These are phyloP conservation scores for Coenonympha arcania DNA, from an alignment of 2,888 invertebrate genomes.

Conservation along the genomic window DNA sequence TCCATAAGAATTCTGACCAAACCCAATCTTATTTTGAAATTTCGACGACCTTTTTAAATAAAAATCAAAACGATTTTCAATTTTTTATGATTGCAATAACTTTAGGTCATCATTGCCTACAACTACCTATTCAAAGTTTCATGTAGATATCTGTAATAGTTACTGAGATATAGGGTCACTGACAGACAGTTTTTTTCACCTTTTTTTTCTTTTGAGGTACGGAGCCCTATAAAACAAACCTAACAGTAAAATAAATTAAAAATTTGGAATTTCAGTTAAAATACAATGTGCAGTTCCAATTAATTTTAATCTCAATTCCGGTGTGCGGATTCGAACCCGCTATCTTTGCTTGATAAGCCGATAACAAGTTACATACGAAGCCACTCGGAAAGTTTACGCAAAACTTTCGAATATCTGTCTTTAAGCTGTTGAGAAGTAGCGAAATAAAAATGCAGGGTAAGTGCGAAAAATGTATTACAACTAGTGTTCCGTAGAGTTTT, in stretches of 20 bases:
- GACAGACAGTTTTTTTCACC: too few species aligned
- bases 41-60: too few species aligned
- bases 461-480: neutral
- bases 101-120: too few species aligned
- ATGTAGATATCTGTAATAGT: too few species aligned
- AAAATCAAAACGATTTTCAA: too few species aligned
- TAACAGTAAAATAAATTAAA: neutral
- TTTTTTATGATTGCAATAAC: too few species aligned
- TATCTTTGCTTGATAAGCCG: conserved; percentile 7
- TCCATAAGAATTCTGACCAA: too few species aligned
- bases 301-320: conserved; percentile 1
- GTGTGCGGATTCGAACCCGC: neutral
- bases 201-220: too few species aligned
- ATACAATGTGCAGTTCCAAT: neutral
- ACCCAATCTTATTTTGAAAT: too few species aligned
- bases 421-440: neutral
- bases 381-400: neutral
- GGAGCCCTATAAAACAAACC: too few species aligned
- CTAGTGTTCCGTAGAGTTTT: neutral
- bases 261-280: neutral
- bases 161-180: too few species aligned
- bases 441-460: neutral
- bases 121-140: too few species aligned
- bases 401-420: neutral
- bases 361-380: conserved; percentile 8